These are phyloP conservation scores for Drosophila quinaria DNA, from an alignment of 2,888 invertebrate genomes.

Conservation along the genomic window DNA sequence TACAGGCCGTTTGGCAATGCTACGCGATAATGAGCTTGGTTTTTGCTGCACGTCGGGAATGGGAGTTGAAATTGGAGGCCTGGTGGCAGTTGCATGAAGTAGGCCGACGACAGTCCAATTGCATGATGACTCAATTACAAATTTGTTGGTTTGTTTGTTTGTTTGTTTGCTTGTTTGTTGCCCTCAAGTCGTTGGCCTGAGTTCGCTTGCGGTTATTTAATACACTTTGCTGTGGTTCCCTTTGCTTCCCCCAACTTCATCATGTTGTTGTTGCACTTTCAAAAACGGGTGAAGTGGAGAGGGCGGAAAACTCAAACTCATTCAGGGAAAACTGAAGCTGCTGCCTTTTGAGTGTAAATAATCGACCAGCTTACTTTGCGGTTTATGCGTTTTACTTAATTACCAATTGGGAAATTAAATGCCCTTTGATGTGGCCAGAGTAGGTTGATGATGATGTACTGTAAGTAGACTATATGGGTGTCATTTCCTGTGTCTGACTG, in stretches of 20 bases:
- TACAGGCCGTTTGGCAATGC: constrained; percentile 44
- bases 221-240: constrained; percentile 64
- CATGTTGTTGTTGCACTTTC: constrained; percentile 13
- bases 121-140: constrained; percentile 74
- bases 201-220: constrained; percentile 78
- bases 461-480: constrained; percentile 33
- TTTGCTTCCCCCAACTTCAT: neutral
- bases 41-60: constrained; percentile 15
- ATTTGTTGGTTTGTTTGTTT: constrained; percentile 30
- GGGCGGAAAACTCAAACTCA: constrained; percentile 60
- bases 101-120: constrained; percentile 25
- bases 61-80: constrained; percentile 1
- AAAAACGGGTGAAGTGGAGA: constrained; percentile 14
- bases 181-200: constrained; percentile 42
- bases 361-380: constrained; percentile 70
- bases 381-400: constrained; percentile 81
- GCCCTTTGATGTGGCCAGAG: constrained; percentile 76
- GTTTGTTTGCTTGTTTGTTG: constrained; percentile 52
- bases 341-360: constrained; percentile 69
- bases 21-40: constrained; percentile 52
- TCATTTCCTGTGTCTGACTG: constrained; percentile 47
- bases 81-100: constrained; percentile 10
- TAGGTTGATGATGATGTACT: constrained; percentile 6
- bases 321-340: constrained; percentile 42
- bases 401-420: constrained; percentile 78